phyloP scores from a whole-genome alignment of 2,888 invertebrate genomes.

The Ennomos fuscantarius region DNA sequence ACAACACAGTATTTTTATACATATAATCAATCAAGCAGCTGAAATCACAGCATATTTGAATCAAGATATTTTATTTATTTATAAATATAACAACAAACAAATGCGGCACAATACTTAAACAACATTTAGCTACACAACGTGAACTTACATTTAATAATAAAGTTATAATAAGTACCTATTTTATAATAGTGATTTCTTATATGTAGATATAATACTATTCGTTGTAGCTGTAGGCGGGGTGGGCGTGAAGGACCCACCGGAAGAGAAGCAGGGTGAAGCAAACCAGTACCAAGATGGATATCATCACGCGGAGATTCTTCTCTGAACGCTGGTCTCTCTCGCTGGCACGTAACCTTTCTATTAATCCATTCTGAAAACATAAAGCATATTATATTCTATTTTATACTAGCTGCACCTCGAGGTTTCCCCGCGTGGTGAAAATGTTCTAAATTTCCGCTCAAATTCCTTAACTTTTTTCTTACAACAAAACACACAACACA shows the following conservation, averaged over 20 bases:
- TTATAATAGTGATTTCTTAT: background rate
- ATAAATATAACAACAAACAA: constrained; percentile 15
- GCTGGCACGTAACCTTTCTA: constrained; percentile 73
- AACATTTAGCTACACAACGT: background rate
- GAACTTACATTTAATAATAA: constrained; percentile 5
- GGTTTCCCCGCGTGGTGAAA: too few relatives aligned
- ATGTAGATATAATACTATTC: constrained; percentile 32
- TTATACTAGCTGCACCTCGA: too few relatives aligned
- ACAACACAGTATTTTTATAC: too few relatives aligned
- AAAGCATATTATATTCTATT: too few relatives aligned
- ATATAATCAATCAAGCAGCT: too few relatives aligned
- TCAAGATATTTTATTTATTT: constrained; percentile 7
- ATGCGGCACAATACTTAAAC: constrained; percentile 15
- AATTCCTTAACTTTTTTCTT: too few relatives aligned
- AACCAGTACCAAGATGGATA: constrained; percentile 66
- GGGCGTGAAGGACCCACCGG: constrained; percentile 73
- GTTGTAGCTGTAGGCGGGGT: constrained; percentile 58
- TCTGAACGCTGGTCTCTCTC: constrained; percentile 75
- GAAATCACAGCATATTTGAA: background rate
- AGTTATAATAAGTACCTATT: background rate
- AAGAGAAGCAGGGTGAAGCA: constrained; percentile 68
- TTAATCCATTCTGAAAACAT: constrained; percentile 72
- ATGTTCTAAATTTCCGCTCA: too few relatives aligned
- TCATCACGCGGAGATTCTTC: constrained; percentile 70
- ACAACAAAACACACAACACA: too few relatives aligned